Evolutionary conservation across 1,140 invertebrate species (phyloP), one percentile per base, ranked within the genome.

Genomic region (Thaumetopoea pityocampa): DNA sequence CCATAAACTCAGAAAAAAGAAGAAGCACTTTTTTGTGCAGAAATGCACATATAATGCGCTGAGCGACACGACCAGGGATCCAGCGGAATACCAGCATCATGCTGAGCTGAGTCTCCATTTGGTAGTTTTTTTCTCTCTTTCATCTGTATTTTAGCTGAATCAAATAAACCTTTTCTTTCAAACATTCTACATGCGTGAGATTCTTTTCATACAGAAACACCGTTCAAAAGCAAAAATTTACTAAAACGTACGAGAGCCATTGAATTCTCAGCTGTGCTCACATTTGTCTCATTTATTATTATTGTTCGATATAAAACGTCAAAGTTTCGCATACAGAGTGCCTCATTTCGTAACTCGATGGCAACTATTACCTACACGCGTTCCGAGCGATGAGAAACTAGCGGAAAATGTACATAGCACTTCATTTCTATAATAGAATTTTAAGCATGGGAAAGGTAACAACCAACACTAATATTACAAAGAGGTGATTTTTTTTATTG

Each of bases 251-350:
- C 12, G 24, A 18, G 20, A 3, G 20, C 19, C 37, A 43, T 36
- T 32, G 18, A 30, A 18, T 48, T 32, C 42, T 42, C 59, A 56
- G 54, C 51, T 57, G 54, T 45, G 44, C 15, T n/a, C 42, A 37
- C 54, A 53, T 68, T 67, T 62, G 56, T 66, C 64, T 63, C 41
- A 67, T 67, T 64, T 69, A 67, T 65, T 67, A 62, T 64, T 65
- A 69, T 68, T 69, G 63, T 67, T 65, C 45, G 46, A 57, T 56
- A 62, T 54, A 65, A 63, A 53, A 56, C 58, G 54, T 72, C 66
- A 65, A 72, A 72, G 68, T 69, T 72, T 63, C 52, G 68, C 68
- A 72, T 72, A 72, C 63, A 69, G 47, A 72, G 56, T 57, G 55
- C 61, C 66, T 67, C 54, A 67, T 72, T 69, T 65, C 51, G 53